Evolutionary conservation across 2,888 invertebrate genomes (phyloP).

Genomic region (Oxytorus armatus): DNA sequence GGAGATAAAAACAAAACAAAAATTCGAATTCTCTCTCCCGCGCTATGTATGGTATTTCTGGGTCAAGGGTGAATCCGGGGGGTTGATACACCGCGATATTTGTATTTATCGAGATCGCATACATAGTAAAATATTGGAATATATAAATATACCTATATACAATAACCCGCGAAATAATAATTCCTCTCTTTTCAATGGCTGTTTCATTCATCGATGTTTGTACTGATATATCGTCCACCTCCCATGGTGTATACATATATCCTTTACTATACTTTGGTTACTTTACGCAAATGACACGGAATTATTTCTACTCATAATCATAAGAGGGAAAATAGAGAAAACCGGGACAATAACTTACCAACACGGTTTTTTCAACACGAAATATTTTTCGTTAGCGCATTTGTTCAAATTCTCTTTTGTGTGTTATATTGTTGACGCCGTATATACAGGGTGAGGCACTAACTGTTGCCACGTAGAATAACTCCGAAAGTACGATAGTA

Average conservation of each 20-base stretch:
- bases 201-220: conserved; percentile 55
- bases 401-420: conserved; percentile 39
- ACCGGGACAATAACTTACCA: neutral
- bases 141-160: conserved; percentile 16
- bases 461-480: too few species aligned
- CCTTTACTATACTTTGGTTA: conserved; percentile 17
- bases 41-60: conserved; percentile 71
- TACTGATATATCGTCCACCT: conserved; percentile 28
- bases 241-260: neutral
- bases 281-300: conserved; percentile 34
- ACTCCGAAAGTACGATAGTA: too few species aligned
- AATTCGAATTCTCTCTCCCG: conserved; percentile 74
- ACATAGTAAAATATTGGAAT: conserved; percentile 54
- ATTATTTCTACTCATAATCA: conserved; percentile 30
- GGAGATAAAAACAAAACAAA: conserved; percentile 70
- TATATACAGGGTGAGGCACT: conserved; percentile 80
- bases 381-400: conserved; percentile 30
- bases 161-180: conserved; percentile 42
- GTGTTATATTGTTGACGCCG: conserved; percentile 52
- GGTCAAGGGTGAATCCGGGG: conserved; percentile 78
- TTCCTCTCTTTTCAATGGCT: conserved; percentile 52
- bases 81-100: conserved; percentile 64
- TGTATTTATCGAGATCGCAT: conserved; percentile 64
- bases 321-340: neutral
- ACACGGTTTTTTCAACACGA: conserved; percentile 25